Base-by-base conservation (phyloP, 1,140 invertebrate genomes). In the Lutraria rhynchaena region DNA sequence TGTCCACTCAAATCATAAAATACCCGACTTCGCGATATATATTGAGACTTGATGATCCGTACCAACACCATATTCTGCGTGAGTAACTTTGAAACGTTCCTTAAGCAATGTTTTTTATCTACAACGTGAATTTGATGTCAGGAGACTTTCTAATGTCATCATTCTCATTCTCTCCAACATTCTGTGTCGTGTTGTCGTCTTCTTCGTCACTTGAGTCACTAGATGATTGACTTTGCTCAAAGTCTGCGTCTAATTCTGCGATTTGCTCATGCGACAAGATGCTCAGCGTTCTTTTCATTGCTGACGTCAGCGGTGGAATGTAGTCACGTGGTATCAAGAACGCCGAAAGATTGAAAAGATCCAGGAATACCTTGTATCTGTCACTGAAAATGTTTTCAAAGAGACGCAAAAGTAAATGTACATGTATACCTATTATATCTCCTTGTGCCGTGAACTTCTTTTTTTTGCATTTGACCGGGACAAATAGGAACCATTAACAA, bases 291-390 rank as follows among this genome's bases (percentile, higher is more conserved):
- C 88, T 76, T 74, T 93, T 95, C 95, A 96, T 97, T 35, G 94
- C 91, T 35, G 94, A 94, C 5, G 95, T 96, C 29, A 99, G 93
- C 0, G 96, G 95, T 0, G 98, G 98, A 83, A 99, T 98, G 76
- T 95, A 95, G n/a, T 95, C 94, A 7, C 98, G 94, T 4, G 98
- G 98, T 86, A 99, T 96, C 58, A 99, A 91, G 92, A 98, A 99
- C 0, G 98, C 99, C 0, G 98, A 99, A 49, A 99, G 92, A 91
- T 99, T 99, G 94, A 99, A 99, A 17, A 99, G 92, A 91, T 99
- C 99, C 86, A 99, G 92, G 91, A 99, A 99, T 4, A 99, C 97
- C 93, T 99, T 99, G 93, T 99, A 99, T 1, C 98, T 96, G 92
- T 99, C 98, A 92, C 98, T 99, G 94, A 82, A 85, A 53, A 35